Evolutionary conservation across 2,113 vertebrate species (phyloP), one percentile per base, ranked within the genome.

Genomic region (Bostrychus sinensis): DNA sequence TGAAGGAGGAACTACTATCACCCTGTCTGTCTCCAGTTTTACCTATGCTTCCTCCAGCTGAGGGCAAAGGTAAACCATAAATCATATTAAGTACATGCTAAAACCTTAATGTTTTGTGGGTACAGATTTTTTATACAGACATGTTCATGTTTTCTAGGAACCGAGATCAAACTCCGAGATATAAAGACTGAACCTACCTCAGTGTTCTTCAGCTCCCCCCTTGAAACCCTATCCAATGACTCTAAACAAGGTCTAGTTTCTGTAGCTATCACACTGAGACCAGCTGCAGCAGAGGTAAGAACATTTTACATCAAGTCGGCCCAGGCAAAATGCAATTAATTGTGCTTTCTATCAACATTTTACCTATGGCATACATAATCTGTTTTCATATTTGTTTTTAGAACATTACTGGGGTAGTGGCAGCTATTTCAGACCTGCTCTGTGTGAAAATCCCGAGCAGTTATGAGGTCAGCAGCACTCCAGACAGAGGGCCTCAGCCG

Each of bases 221-320:
- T 96, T 70, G 93, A 91, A 36, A 85, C 92, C 23, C 83, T 93
- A 63, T 70, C 80, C 22, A 94, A 94, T 32, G 94, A 94, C 67
- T 94, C 95, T 70, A 95, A 95, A 89, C 93, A 94, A 54, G 95
- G 95, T 28, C 91, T 98, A 69, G 96, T 98, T 73, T 98, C 97
- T 84, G 94, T 99, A 70, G 95, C 97, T 19, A 96, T 99, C 86
- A 98, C 95, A 23, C 88, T 99, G 84, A 95, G 96, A 80, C 95
- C 95, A 66, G 91, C 93, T 50, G 97, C 95, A 76, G 95, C 96
- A 62, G 95, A 98, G 94, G 97, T 99, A 90, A 91, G 81, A 70
- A 30, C 56, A 59, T 55, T 10, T 51, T 2, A 45, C 36, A 22
- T 8, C 13, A 43, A 37, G 23, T 19, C n/a, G 56, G 6, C 19